Conservation (phyloP, 2,888 invertebrate species). For the Andrena haemorrhoa region DNA sequence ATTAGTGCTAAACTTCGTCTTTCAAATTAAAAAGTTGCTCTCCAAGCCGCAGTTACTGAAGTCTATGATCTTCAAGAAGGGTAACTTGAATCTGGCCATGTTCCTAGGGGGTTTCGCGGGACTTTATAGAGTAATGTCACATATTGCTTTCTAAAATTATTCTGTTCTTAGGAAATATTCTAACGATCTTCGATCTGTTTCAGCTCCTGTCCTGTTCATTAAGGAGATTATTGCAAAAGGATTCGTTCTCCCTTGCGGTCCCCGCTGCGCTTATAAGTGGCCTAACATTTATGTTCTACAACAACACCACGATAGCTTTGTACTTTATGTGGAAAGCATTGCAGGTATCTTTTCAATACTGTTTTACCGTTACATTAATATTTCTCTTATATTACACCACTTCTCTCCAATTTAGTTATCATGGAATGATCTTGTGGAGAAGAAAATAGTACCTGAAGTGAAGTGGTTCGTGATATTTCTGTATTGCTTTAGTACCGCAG, state of each 20-base stretch:
- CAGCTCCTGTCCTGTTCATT: constrained; percentile 89
- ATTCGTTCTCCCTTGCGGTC: constrained; percentile 88
- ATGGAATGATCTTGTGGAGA: constrained; percentile 90
- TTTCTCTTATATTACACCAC: not conserved
- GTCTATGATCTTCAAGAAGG: constrained; percentile 86
- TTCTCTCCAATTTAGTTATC: constrained; percentile 86
- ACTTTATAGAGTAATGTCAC: constrained; percentile 87
- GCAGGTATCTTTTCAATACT: constrained; percentile 86
- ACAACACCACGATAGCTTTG: constrained; percentile 91
- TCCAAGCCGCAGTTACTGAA: constrained; percentile 86
- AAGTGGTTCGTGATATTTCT: constrained; percentile 90
- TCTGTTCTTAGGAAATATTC: not conserved
- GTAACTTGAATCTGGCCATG: constrained; percentile 88
- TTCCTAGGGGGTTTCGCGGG: constrained; percentile 90
- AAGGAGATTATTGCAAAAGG: constrained; percentile 87
- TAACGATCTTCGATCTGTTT: constrained; percentile 63
- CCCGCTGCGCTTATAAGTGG: constrained; percentile 91
- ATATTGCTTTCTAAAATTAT: constrained; percentile 60
- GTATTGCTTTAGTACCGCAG: constrained; percentile 91
- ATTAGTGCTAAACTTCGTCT: constrained; percentile 87
- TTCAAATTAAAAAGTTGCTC: constrained; percentile 86
- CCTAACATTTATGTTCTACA: constrained; percentile 90
- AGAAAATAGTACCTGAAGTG: constrained; percentile 88
- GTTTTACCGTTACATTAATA: not conserved
- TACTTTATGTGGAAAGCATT: constrained; percentile 94